Base-by-base conservation (phyloP, 2,113 vertebrate genomes). In the Perccottus glenii region DNA sequence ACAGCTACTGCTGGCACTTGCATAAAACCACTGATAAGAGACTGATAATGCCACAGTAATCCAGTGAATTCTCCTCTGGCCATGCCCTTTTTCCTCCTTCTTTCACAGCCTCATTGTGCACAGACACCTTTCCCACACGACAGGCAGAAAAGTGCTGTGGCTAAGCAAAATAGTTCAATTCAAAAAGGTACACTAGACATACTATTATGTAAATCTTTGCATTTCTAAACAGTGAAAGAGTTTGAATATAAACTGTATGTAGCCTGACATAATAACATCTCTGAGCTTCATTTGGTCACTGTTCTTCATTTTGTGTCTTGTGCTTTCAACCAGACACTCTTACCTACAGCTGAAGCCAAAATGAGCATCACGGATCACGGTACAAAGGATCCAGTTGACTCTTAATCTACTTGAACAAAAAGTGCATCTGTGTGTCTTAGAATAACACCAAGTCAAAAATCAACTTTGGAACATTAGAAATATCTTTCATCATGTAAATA, bases 1-100 rank as follows among this genome's bases (percentile, higher is more conserved):
- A 69, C 67, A 60, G 76, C 45, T 27, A 27, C 38, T 42, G 75
- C 67, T 42, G 57, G 67, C 66, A 38, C 66, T 51, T 52, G 68
- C 75, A 71, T 53, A 76, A 66, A 73, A 66, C 70, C 50, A 50
- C 12, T 10, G 53, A 78, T 77, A 66, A 78, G 5, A 9, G 11
- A 52, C 11, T 33, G 60, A 53, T 60, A 61, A 66, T 4, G 45
- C 58, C 64, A 0, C 63, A 64, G 72, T 60, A 74, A 72, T 27
- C 19, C 16, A 10, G 4, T 32, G 38, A 27, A 0, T 58, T 44
- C 12, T 43, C 42, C 48, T 49, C 2, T 35, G 42, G 40, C 6
- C 27, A 0, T 38, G 36, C 36, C 38, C 45, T 70, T 60, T 27
- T 10, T 11, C 4, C 42, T 35, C 19, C 11, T 56, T 15, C 4